Conservation (phyloP, 2,797 vertebrate genomes). For the Microcaecilia unicolor region DNA sequence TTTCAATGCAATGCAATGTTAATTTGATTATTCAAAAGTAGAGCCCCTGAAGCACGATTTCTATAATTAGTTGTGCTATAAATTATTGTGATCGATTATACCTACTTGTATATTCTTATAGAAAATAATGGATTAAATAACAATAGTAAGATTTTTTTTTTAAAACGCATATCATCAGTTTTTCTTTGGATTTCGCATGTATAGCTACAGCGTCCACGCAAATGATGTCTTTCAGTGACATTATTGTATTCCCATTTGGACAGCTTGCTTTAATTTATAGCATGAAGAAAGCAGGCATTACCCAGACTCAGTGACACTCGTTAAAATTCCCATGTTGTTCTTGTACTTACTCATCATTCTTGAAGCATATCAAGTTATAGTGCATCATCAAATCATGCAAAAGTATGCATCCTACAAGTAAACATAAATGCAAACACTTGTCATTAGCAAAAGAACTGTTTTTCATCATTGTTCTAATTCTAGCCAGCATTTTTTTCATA, state of each 20-base stretch:
- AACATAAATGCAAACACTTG: no score
- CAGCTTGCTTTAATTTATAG: constrained; percentile 53
- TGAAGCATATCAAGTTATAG: constrained; percentile 17
- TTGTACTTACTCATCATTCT: constrained; percentile 30
- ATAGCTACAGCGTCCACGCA: constrained; percentile 37
- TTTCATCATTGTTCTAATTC: no score
- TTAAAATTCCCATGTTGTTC: constrained; percentile 38
- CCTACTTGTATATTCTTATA: constrained; percentile 42
- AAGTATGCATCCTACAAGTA: no score
- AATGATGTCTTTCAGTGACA: constrained; percentile 41
- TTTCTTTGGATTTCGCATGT: constrained; percentile 41
- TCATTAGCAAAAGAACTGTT: no score
- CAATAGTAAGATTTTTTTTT: constrained; percentile 46
- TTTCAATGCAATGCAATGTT: constrained; percentile 67
- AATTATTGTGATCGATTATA: constrained; percentile 59
- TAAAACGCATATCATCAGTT: constrained; percentile 41
- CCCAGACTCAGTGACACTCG: constrained; percentile 30
- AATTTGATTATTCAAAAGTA: constrained; percentile 53
- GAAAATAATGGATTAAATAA: constrained; percentile 40
- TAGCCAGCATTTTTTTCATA: no score
- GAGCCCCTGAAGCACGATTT: constrained; percentile 44
- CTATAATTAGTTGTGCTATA: constrained; percentile 53
- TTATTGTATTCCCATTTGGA: constrained; percentile 50
- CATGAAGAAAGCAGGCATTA: constrained; percentile 29
- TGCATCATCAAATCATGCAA: constrained; percentile 20